phyloP scores from a whole-genome alignment of 2,888 invertebrate genomes.

The Cepaea hortensis region DNA sequence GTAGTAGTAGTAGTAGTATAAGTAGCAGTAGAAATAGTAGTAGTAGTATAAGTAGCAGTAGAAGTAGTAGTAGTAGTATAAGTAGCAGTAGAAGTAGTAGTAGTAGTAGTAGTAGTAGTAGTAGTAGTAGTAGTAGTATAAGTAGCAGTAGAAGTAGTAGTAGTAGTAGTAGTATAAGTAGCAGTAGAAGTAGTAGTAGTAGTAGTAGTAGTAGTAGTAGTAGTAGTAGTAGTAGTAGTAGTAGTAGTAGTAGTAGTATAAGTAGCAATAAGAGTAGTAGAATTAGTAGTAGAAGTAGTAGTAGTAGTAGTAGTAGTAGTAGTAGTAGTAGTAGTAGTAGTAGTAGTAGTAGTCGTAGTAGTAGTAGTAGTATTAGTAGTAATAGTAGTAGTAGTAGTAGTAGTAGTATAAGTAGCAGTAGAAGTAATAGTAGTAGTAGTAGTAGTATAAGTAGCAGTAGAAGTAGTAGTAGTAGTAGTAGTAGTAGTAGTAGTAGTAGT shows the following conservation, averaged over 20 bases:
- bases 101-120: too few species aligned
- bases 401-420: too few species aligned
- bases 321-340: neutral
- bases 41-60: too few species aligned
- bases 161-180: neutral
- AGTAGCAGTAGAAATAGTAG: too few species aligned
- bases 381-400: too few species aligned
- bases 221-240: conserved; percentile 1
- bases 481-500: neutral
- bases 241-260: neutral
- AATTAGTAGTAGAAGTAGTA: neutral
- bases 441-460: neutral
- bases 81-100: too few species aligned
- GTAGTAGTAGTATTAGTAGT: too few species aligned
- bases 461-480: neutral
- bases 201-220: neutral
- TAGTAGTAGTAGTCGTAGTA: neutral
- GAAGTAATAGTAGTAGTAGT: neutral
- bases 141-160: neutral
- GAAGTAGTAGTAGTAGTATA: too few species aligned
- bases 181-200: too few species aligned
- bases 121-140: too few species aligned
- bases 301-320: conserved; percentile 1
- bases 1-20: too few species aligned
- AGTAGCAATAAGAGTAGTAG: neutral